Evolutionary conservation across 1,140 invertebrate genomes (phyloP), one percentile per base, ranked within the genome.

Genomic region (Eumeta japonica): DNA sequence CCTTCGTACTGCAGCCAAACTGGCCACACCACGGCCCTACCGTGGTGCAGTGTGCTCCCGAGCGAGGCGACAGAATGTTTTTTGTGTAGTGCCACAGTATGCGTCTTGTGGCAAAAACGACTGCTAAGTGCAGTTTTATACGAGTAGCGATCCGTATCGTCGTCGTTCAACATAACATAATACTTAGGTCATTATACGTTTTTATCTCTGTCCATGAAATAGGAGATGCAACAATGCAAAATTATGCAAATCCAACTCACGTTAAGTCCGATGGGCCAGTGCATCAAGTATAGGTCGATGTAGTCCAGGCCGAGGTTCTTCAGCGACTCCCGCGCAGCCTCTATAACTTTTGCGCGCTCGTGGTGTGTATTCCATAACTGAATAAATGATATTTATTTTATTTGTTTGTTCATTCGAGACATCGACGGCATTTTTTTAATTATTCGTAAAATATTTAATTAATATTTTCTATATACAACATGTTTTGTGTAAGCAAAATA

Each of bases 261-360:
- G 61, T 85, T 79, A 37, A 85, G 83, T 7, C 78, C 87, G 46
- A 90, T 79, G 3, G 92, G 92, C 89, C 89, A 94, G 58, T 96
- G 92, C 51, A 96, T 83, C 2, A 95, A 77, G 58, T 86, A 94
- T 0, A 94, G 68, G 66, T 96, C 92, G 0, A 96, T 55, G 55
- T 94, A 94, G 18, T 84, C 79, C 2, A 93, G 58, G 0, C 81
- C 80, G 16, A 94, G 77, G 43, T 81, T 79, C 2, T 75, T 61
- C 16, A 94, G 55, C 1, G 83, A 70, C 2, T 59, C 57, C 15
- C 58, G 72, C 4, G 72, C 17, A 2, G 80, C 63, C 2, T 66
- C 50, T 1, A 79, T 55, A 0, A 92, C 88, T 17, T 81, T 48
- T 12, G 83, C 78, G 35, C 78, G 64, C 47, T 77, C 76, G 44